Conservation (phyloP, 2,797 vertebrate genomes). For the Triplophysa bombifrons region DNA sequence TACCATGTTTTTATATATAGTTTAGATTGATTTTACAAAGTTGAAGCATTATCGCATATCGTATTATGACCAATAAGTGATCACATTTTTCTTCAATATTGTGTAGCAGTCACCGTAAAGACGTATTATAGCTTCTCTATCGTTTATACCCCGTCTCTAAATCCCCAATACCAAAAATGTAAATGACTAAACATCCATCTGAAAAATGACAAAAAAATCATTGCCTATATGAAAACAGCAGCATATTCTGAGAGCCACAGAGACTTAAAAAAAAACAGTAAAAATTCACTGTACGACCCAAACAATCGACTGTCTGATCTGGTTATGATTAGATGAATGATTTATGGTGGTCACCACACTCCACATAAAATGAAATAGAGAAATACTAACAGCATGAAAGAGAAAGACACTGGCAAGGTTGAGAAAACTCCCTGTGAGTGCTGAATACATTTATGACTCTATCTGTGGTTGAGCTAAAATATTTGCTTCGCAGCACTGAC, state of each 20-base stretch:
- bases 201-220: constrained; percentile 27
- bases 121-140: too few species aligned
- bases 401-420: constrained; percentile 53
- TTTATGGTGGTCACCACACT: constrained; percentile 47
- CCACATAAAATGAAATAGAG: constrained; percentile 43
- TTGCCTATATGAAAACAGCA: constrained; percentile 13
- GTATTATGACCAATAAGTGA: too few species aligned
- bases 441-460: constrained; percentile 58
- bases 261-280: background rate
- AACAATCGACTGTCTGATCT: constrained; percentile 53
- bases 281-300: constrained; percentile 47
- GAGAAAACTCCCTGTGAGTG: constrained; percentile 51
- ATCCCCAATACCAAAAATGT: constrained; percentile 21
- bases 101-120: too few species aligned
- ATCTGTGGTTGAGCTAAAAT: constrained; percentile 55
- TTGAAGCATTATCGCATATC: too few species aligned
- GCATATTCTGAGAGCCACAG: constrained; percentile 8
- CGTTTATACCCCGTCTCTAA: too few species aligned
- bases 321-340: constrained; percentile 59
- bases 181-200: constrained; percentile 53
- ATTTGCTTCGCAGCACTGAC: constrained; percentile 38
- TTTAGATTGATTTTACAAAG: too few species aligned
- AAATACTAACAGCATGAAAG: constrained; percentile 41
- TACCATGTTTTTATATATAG: too few species aligned
- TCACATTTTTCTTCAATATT: too few species aligned